phyloP scores from a whole-genome alignment of 2,888 invertebrate genomes.

The Mimachlamys varia region DNA sequence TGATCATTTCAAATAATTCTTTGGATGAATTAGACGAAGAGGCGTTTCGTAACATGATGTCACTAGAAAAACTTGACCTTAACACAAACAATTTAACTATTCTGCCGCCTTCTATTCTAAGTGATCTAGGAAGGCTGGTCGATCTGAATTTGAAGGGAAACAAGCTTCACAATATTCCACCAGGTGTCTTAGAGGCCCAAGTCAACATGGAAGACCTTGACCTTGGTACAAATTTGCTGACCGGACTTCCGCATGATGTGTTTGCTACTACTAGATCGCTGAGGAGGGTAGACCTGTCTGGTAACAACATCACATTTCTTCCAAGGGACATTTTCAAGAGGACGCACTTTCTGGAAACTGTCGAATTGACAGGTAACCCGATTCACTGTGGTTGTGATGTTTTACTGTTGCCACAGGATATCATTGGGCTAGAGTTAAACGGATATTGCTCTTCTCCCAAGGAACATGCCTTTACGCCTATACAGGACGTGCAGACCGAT shows the following conservation, averaged over 20 bases:
- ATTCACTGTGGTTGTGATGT: slow-evolving; percentile 42
- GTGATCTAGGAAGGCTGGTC: slow-evolving; percentile 25
- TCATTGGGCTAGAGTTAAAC: not conserved
- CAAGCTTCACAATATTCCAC: slow-evolving; percentile 22
- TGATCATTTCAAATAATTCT: not conserved
- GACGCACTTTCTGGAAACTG: slow-evolving; percentile 14
- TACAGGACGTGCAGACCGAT: slow-evolving; percentile 16
- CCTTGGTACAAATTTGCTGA: slow-evolving; percentile 36
- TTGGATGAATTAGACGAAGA: not conserved
- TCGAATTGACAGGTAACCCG: slow-evolving; percentile 36
- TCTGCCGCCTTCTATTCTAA: slow-evolving; percentile 20
- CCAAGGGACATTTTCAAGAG: not conserved
- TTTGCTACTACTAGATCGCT: slow-evolving; percentile 24
- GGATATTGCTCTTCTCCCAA: not conserved
- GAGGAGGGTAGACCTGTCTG: slow-evolving; percentile 34
- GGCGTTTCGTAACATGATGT: slow-evolving; percentile 26
- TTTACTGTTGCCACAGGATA: not conserved
- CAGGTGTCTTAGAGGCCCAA: slow-evolving; percentile 6
- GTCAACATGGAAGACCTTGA: slow-evolving; percentile 32
- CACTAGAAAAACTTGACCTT: slow-evolving; percentile 40
- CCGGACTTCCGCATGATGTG: not conserved
- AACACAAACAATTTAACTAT: slow-evolving; percentile 24
- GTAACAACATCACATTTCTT: slow-evolving; percentile 34
- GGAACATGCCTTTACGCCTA: not conserved
- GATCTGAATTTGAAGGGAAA: slow-evolving; percentile 32